phyloP scores from a whole-genome alignment of 1,140 invertebrate genomes.

The Zaprionus africanus region DNA sequence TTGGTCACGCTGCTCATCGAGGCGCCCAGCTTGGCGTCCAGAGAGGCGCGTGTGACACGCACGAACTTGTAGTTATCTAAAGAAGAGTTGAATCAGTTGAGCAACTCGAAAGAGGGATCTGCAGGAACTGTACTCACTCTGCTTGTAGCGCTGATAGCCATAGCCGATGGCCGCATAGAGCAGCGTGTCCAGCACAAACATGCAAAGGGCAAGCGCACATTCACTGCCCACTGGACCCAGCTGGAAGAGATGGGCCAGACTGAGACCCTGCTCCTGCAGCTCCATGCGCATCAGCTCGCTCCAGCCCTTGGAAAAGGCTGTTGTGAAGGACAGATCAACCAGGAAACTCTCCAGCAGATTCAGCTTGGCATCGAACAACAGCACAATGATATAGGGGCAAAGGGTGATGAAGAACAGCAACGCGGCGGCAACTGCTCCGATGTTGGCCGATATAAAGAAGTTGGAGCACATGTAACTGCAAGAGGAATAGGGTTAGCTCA shows the following conservation, averaged over 20 bases:
- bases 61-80: conserved; percentile 74
- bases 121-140: conserved; percentile 46
- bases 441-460: conserved; percentile 87
- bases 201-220: conserved; percentile 75
- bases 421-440: conserved; percentile 87
- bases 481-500: conserved; percentile 16
- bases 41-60: conserved; percentile 64
- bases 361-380: conserved; percentile 87
- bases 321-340: conserved; percentile 85
- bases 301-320: conserved; percentile 87
- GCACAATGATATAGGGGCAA: conserved; percentile 88
- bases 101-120: neutral
- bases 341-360: conserved; percentile 85
- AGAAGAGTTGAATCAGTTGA: neutral
- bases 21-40: conserved; percentile 84
- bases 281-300: conserved; percentile 87
- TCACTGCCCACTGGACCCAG: conserved; percentile 62
- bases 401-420: conserved; percentile 87
- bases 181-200: conserved; percentile 85
- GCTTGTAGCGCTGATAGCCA: conserved; percentile 71
- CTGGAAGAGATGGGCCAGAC: conserved; percentile 83
- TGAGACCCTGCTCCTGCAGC: conserved; percentile 85
- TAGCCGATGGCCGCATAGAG: conserved; percentile 85
- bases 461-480: conserved; percentile 88
- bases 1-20: conserved; percentile 85